These are phyloP conservation scores for Drosophila guanche DNA, from an alignment of 1,140 invertebrate species.

Conservation along the genomic window DNA sequence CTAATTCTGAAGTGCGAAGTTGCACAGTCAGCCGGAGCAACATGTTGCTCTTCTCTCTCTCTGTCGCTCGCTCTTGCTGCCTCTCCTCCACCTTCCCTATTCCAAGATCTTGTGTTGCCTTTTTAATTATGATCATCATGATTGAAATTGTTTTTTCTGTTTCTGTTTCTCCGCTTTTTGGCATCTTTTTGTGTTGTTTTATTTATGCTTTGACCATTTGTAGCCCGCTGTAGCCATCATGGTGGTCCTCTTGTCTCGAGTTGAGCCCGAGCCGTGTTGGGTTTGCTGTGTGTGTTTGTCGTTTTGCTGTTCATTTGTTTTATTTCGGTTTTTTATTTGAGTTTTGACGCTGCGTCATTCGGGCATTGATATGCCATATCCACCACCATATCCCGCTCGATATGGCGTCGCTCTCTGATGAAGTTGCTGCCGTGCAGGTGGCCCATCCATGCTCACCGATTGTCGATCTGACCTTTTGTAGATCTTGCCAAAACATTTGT, in stretches of 20 bases:
- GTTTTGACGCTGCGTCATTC: conserved; percentile 77
- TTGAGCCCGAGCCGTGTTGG: conserved; percentile 36
- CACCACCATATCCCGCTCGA: conserved; percentile 26
- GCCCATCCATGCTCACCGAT: conserved; percentile 19
- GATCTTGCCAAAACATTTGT: conserved; percentile 79
- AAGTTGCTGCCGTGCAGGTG: conserved; percentile 59
- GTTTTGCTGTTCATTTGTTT: conserved; percentile 77
- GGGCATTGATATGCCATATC: conserved; percentile 66
- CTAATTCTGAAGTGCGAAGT: conserved; percentile 82
- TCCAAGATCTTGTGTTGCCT: conserved; percentile 55
- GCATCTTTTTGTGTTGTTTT: conserved; percentile 61
- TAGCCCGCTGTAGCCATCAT: conserved; percentile 65
- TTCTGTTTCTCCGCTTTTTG: conserved; percentile 59
- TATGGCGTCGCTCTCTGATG: conserved; percentile 39
- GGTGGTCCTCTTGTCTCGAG: conserved; percentile 75
- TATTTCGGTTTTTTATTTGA: conserved; percentile 41
- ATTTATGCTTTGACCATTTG: conserved; percentile 77
- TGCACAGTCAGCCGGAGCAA: conserved; percentile 69
- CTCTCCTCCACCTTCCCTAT: too few relatives aligned
- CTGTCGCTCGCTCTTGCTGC: background rate
- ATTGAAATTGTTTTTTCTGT: conserved; percentile 75
- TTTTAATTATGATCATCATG: conserved; percentile 80
- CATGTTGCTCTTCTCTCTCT: conserved; percentile 35
- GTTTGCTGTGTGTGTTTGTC: conserved; percentile 52
- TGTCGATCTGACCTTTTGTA: conserved; percentile 65